These are phyloP conservation scores for Campylomormyrus numenius DNA, from an alignment of 2,113 vertebrate species.

Conservation along the genomic window DNA sequence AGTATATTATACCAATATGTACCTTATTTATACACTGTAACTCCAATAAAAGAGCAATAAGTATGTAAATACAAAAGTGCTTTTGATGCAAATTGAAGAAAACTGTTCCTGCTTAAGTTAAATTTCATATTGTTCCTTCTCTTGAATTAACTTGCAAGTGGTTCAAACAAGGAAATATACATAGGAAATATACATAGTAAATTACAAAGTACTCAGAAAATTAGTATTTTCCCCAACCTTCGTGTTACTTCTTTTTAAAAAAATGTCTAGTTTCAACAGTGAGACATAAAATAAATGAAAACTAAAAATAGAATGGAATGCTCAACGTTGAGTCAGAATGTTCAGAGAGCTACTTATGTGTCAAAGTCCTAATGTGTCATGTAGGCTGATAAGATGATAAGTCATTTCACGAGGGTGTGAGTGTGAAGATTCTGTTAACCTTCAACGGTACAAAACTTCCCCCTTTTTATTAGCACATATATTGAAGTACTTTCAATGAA, in stretches of 20 bases:
- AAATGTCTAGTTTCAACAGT: background rate
- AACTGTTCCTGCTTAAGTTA: background rate
- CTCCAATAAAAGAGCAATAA: background rate
- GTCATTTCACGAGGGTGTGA: conserved; percentile 9
- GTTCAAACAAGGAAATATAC: background rate
- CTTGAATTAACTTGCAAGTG: background rate
- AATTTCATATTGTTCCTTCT: background rate
- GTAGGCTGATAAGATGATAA: conserved; percentile 1
- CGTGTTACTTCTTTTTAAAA: background rate
- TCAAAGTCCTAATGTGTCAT: background rate
- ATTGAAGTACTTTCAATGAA: background rate
- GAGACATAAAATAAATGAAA: background rate
- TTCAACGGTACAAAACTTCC: background rate
- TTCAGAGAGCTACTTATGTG: background rate
- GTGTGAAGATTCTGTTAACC: conserved; percentile 8
- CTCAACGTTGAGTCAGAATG: background rate
- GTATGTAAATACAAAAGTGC: background rate
- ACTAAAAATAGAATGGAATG: background rate
- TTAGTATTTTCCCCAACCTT: background rate
- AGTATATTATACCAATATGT: background rate
- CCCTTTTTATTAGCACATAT: background rate
- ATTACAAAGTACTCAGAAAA: background rate
- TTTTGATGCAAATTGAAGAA: background rate
- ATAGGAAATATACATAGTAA: background rate
- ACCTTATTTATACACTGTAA: background rate